Evolutionary conservation across 2,888 invertebrate genomes (phyloP).

Genomic region (Drosophila trichaetosa): DNA sequence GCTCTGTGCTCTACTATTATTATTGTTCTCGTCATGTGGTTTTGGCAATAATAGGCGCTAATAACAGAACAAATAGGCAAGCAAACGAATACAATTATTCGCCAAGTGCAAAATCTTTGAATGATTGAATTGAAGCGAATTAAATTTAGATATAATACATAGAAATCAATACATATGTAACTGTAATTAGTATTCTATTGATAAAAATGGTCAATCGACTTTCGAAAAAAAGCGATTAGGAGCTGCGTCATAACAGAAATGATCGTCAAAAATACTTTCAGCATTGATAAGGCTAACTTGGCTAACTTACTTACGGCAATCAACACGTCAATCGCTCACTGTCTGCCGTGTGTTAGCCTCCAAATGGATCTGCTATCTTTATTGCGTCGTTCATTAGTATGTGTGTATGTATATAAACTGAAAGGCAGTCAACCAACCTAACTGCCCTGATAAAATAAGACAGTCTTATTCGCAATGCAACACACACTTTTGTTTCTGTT

Average conservation of each 20-base stretch:
- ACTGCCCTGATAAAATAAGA: conserved; percentile 52
- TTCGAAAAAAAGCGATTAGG: conserved; percentile 24
- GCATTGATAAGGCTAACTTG: conserved; percentile 48
- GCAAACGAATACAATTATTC: conserved; percentile 31
- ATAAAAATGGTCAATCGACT: conserved; percentile 11
- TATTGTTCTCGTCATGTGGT: conserved; percentile 51
- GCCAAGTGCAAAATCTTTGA: conserved; percentile 1
- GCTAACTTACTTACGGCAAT: conserved; percentile 8
- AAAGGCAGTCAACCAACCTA: conserved; percentile 27
- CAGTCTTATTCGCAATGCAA: neutral
- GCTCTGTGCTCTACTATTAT: conserved; percentile 21
- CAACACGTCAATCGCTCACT: conserved; percentile 39
- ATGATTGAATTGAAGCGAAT: neutral
- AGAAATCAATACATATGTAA: conserved; percentile 1
- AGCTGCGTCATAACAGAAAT: conserved; percentile 13
- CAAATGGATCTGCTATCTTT: conserved; percentile 46
- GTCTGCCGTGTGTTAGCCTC: conserved; percentile 36
- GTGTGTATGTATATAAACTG: neutral
- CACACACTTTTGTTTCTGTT: neutral
- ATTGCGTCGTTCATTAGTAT: conserved; percentile 11
- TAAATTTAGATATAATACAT: neutral
- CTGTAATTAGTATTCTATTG: conserved; percentile 6
- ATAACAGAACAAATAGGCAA: conserved; percentile 39
- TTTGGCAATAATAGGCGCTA: conserved; percentile 55
- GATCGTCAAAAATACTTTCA: conserved; percentile 28